Base-by-base conservation (phyloP, 1,140 invertebrate species). In the Battus philenor region DNA sequence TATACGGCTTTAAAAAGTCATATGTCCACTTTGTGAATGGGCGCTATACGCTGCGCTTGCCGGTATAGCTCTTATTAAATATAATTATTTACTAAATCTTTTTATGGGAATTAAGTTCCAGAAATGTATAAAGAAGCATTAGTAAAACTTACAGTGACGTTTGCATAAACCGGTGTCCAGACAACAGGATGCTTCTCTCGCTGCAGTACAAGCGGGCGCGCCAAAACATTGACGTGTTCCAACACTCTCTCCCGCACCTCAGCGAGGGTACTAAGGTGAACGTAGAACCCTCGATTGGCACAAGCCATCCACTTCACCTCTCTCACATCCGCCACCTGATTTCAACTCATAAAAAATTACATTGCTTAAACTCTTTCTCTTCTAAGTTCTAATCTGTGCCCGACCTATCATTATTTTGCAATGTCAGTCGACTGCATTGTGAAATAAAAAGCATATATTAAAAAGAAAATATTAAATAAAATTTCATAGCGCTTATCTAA, bases 271-370 rank as follows among this genome's bases (percentile, higher is more conserved):
- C 95, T 95, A 22, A 99, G 91, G 73, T 98, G 97, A 18, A 96
- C 95, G 85, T 95, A 98, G 83, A 95, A 98, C 2, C 97, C 97
- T 90, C 89, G 75, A 87, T 99, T 99, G 1, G 92, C 92, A 85
- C 98, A 99, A 27, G 98, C 97, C 93, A 99, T 99, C 94, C 95
- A 98, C 69, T 95, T 93, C 52, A 98, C 94, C 68, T 98, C 90
- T 59, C 90, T 87, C 10, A 92, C 91, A 78, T 94, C 93, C 4
- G 90, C 89, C 11, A 92, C 91, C 86, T 87, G 59, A 16, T 60
- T 39, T 9, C 15, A 27, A 39, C 36, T 39, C 20, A 27, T 27
- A 8, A 4, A 2, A 26, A 15, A 16, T 39, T 27, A 41, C 6
- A 16, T 41, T 8, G 1, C 4, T 16, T 4, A 26, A 27, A 15